Conservation (phyloP, 2,888 invertebrate genomes). For the Quadroppia sp. region DNA sequence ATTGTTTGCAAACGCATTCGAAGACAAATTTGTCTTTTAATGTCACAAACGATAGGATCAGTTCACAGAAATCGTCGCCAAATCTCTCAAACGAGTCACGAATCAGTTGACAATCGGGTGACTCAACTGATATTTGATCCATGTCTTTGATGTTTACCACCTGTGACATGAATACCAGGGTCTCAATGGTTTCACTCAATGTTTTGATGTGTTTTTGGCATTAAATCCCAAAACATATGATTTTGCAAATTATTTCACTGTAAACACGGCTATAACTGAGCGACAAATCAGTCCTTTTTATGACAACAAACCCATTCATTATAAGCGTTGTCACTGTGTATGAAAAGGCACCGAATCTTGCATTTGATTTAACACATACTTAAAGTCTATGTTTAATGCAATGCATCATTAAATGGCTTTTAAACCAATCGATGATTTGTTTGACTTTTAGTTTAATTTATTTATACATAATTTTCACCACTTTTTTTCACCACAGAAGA, state of each 20-base stretch:
- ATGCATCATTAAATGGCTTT: neutral
- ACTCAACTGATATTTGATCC: neutral
- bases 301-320: too few species aligned
- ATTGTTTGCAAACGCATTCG: constrained; percentile 5
- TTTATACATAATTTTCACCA: neutral
- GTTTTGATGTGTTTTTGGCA: neutral
- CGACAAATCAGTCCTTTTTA: too few species aligned
- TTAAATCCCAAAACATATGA: constrained; percentile 1
- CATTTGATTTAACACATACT: too few species aligned
- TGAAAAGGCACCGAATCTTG: too few species aligned
- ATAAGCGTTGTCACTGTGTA: too few species aligned
- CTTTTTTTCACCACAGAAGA: neutral
- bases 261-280: too few species aligned
- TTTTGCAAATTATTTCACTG: neutral
- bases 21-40: neutral
- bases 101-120: neutral
- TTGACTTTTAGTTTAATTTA: neutral
- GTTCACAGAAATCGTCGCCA: neutral
- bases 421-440: neutral
- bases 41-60: neutral
- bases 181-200: neutral
- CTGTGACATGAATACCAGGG: too few species aligned
- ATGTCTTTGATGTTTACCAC: neutral
- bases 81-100: neutral
- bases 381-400: too few species aligned